Evolutionary conservation across 37 sponge, comb jelly and placozoan genomes (phyloP).

Genomic region (Oopsacas minuta): DNA sequence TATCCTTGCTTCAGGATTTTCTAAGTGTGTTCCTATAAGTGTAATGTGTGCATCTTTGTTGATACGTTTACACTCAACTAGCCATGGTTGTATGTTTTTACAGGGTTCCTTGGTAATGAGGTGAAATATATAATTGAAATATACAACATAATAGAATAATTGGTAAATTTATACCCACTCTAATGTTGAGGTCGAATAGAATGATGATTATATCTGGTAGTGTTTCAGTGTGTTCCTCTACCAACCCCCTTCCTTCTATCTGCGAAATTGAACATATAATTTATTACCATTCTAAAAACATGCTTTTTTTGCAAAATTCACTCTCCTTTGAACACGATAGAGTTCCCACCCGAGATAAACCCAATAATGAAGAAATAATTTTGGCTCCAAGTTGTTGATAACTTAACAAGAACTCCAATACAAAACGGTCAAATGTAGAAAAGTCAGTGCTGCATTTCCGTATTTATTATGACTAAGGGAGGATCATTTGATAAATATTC

Average conservation of each 20-base stretch:
- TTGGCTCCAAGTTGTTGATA: too few relatives aligned
- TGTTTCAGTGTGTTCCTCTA: background rate
- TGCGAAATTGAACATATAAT: too few relatives aligned
- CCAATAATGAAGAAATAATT: too few relatives aligned
- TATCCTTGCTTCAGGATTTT: background rate
- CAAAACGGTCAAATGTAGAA: too few relatives aligned
- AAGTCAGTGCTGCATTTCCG: too few relatives aligned
- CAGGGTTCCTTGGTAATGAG: background rate
- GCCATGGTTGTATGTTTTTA: background rate
- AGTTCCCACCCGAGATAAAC: too few relatives aligned
- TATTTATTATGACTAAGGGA: too few relatives aligned
- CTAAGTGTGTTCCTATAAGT: background rate
- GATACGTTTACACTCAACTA: background rate
- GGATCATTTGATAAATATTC: too few relatives aligned
- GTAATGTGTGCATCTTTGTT: slow-evolving; percentile 8
- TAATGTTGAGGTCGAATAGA: background rate
- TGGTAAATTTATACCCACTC: background rate
- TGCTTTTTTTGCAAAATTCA: too few relatives aligned
- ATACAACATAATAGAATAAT: background rate
- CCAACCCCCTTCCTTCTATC: background rate
- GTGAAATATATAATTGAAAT: background rate
- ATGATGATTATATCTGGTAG: slow-evolving; percentile 1
- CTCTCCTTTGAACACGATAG: too few relatives aligned
- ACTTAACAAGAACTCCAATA: too few relatives aligned
- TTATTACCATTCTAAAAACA: too few relatives aligned